Evolutionary conservation across 2,113 vertebrate species (phyloP), one percentile per base, ranked within the genome.

Genomic region (Microtus richardsoni): DNA sequence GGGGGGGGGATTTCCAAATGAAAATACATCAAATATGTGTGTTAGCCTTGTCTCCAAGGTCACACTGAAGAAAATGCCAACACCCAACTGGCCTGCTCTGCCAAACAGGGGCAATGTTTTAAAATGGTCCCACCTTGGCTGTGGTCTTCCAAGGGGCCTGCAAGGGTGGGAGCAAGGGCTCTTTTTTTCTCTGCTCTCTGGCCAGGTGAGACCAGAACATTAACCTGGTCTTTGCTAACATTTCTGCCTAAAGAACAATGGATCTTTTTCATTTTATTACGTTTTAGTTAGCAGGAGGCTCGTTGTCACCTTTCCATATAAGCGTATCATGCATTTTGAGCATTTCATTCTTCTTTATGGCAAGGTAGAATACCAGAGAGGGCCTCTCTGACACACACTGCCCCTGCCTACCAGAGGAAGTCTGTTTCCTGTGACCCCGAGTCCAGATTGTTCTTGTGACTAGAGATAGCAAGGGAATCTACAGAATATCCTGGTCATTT

Each of bases 121-220:
- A 7, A 78, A 47, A 49, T 0, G 1, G n/a, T 14, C 58, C 54
- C n/a, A 10, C 14, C 13, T 19, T 49, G 10, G 26, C 1, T 33
- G 14, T 26, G 19, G 39, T n/a, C 84, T 28, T 39, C 41, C 1
- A 2, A 39, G 58, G 8, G 58, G 16, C 0, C 0, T 10, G 0
- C 0, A 33, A n/a, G 13, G 52, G 5, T 24, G 3, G 26, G 19
- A 36, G 22, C 26, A 9, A 3, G 0, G 11, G 0, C 16, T 41
- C 39, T 52, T 49, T 24, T 24, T 47, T 54, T 52, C 60, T 70
- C 47, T 60, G 17, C 36, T 73, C 62, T 58, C 82, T 71, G n/a
- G 62, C 49, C 30, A 71, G 26, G 0, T 41, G 41, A 41, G 33
- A 33, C 60, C 19, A 54, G 60, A 68, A 26, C 4, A 17, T n/a